Base-by-base conservation (phyloP, 2,113 vertebrate genomes). In the Rhinolophus sinicus region DNA sequence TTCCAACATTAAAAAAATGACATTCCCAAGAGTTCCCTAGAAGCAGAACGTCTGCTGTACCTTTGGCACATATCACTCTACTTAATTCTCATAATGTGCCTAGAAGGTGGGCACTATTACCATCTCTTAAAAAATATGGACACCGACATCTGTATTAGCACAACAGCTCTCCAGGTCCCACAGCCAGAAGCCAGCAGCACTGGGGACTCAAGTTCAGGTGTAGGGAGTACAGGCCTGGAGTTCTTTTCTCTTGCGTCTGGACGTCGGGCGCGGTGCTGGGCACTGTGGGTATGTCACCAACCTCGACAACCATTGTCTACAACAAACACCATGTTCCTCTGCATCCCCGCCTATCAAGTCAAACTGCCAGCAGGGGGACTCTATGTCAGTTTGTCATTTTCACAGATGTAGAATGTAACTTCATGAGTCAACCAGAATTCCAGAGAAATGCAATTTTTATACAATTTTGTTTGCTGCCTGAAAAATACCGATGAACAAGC, bases 231-330 rank as follows among this genome's bases (percentile, higher is more conserved):
- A 52, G 26, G 30, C 35, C 44, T 24, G 6, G 4, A 3, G 2
- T 22, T 19, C 40, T 38, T 11, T 6, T 0, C 1, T 11, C 33
- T 4, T 0, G 1, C 0, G 0, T 12, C 35, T 5, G 0, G 35
- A 35, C 33, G 4, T 6, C 2, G 3, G 22, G 22, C 1, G 35
- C 33, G 22, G 52, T 5, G 24, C 33, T 16, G 15, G 75, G 16
- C 4, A 0, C 1, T 5, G 11, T 1, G 22, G 5, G 16, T 6
- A 2, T 8, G 8, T 14, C 8, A 21, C 5, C 7, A 6, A 3
- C 7, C n/a, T 44, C 8, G 16, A 19, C 3, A 28, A 18, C 47
- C 10, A 6, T 6, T 67, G 87, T 56, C 35, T 56, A 47, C 4
- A 40, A 65, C 24, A 50, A 62, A 33, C 1, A 5, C 56, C 58